A percentile compares a stretch with the other conserved stretches of the same genome.
Evolutionary conservation across 2,113 vertebrate genomes (phyloP).

Genomic region (Hippocampus barbouri): DNA sequence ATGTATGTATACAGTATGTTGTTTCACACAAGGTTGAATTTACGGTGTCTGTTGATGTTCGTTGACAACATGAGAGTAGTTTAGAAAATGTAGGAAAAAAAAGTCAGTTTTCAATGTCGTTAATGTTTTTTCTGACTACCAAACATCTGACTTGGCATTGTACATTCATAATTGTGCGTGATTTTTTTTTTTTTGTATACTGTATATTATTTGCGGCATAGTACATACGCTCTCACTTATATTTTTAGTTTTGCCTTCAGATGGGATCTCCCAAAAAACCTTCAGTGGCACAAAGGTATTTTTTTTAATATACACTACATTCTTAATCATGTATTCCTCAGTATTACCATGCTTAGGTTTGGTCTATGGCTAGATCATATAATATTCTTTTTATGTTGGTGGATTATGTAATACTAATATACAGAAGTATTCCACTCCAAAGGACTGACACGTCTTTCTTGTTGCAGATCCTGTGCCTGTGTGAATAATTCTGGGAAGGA

Average conservation of each 20-base stretch:
- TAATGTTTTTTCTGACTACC: too few species aligned
- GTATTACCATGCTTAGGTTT: constrained; percentile 6
- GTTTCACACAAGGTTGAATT: neutral
- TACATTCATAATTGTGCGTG: neutral
- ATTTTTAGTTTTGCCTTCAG: constrained; percentile 11
- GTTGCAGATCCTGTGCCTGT: constrained; percentile 25
- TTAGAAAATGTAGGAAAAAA: neutral
- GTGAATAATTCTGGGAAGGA: constrained; percentile 36
- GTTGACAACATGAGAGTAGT: neutral
- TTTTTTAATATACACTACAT: neutral
- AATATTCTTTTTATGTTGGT: too few species aligned
- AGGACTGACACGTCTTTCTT: neutral
- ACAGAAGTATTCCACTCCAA: neutral
- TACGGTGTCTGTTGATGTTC: neutral
- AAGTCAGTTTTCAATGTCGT: too few species aligned
- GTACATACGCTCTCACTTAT: neutral
- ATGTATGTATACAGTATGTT: neutral
- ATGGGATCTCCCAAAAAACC: constrained; percentile 60
- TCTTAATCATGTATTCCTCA: neutral
- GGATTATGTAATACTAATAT: neutral
- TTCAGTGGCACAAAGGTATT: constrained; percentile 44
- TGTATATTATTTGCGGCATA: neutral
- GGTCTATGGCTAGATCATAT: too few species aligned
- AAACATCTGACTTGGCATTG: too few species aligned
- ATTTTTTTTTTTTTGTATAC: neutral